Conservation (phyloP, 1,140 invertebrate genomes). For the Hestina assimilis region DNA sequence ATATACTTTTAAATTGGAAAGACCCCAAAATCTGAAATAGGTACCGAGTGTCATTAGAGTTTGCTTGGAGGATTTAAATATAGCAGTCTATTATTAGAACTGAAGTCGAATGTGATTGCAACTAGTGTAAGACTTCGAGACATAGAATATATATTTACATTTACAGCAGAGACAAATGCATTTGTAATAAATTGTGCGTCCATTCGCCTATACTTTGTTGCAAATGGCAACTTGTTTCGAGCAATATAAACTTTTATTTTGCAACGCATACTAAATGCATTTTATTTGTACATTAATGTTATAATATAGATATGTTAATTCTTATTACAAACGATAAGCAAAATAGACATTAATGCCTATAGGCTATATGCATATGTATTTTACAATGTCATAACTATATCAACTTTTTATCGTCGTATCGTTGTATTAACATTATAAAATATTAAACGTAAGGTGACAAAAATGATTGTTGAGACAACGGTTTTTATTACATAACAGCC, state of each 20-base stretch:
- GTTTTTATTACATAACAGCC: slow-evolving; percentile 49
- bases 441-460: too few relatives aligned
- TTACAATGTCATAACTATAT: too few relatives aligned
- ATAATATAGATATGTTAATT: too few relatives aligned
- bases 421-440: too few relatives aligned
- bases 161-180: slow-evolving; percentile 13
- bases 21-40: neutral
- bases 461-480: slow-evolving; percentile 29
- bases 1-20: too few relatives aligned
- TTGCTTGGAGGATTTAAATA: slow-evolving; percentile 22
- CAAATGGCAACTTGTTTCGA: neutral
- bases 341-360: too few relatives aligned
- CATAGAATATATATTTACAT: too few relatives aligned
- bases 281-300: neutral
- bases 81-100: slow-evolving; percentile 21
- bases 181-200: slow-evolving; percentile 8
- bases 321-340: too few relatives aligned
- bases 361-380: too few relatives aligned
- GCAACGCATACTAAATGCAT: neutral
- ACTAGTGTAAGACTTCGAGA: neutral
- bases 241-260: neutral
- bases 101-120: neutral
- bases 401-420: too few relatives aligned
- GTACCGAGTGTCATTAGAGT: neutral
- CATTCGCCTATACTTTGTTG: neutral